Evolutionary conservation across 1,140 invertebrate genomes (phyloP).

Genomic region (Mylabris phalerata): DNA sequence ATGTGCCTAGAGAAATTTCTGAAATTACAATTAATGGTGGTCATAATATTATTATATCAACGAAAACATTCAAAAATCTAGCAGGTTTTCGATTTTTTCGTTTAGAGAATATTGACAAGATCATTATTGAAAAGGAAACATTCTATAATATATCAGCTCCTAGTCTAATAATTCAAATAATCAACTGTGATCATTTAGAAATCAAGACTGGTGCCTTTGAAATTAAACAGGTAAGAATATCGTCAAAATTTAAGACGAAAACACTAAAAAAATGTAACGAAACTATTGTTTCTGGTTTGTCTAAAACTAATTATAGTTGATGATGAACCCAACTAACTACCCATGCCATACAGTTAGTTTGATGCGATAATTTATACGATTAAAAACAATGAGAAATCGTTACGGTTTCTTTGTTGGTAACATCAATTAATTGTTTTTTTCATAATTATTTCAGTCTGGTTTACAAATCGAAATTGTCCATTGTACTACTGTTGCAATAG

Average conservation of each 20-base stretch:
- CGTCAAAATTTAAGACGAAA: background rate
- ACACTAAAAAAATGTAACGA: background rate
- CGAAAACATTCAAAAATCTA: conserved; percentile 43
- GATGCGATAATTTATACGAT: background rate
- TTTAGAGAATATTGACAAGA: conserved; percentile 44
- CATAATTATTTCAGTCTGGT: background rate
- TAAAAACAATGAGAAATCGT: background rate
- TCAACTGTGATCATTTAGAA: conserved; percentile 47
- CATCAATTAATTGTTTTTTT: background rate
- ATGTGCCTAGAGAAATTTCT: conserved; percentile 46
- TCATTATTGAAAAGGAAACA: conserved; percentile 48
- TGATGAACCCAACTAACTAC: too few relatives aligned
- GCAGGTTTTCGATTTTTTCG: conserved; percentile 44
- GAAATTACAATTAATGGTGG: conserved; percentile 54
- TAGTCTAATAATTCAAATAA: conserved; percentile 48
- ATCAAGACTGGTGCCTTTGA: conserved; percentile 51
- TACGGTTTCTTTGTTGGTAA: background rate
- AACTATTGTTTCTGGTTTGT: background rate
- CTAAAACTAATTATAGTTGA: too few relatives aligned
- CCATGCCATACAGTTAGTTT: too few relatives aligned
- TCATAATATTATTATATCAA: conserved; percentile 49
- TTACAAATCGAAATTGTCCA: conserved; percentile 45
- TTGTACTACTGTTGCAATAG: conserved; percentile 51
- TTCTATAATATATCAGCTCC: conserved; percentile 49
- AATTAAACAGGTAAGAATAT: conserved; percentile 39